These are phyloP conservation scores for Acronicta psi DNA, from an alignment of 2,888 invertebrate genomes.

Conservation along the genomic window DNA sequence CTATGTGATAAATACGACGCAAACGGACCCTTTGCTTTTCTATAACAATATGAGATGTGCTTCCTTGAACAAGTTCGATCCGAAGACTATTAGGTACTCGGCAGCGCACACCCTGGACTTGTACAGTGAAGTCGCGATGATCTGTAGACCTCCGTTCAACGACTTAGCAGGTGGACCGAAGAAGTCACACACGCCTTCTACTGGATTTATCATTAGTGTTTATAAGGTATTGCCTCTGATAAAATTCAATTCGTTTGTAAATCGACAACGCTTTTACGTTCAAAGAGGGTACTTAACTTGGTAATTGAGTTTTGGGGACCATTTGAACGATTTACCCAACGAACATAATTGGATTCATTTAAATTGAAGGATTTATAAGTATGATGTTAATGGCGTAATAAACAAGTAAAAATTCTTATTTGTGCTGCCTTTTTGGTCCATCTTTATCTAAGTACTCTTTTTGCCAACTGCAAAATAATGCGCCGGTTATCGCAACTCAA, in stretches of 20 bases:
- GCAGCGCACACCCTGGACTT: conserved; percentile 96
- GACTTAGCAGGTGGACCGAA: conserved; percentile 93
- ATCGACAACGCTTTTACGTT: background rate
- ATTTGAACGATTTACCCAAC: background rate
- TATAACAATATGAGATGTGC: conserved; percentile 95
- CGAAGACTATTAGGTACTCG: conserved; percentile 93
- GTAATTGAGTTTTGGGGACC: conserved; percentile 1
- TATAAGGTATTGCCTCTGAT: conserved; percentile 90
- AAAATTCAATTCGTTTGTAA: background rate
- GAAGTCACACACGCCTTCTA: conserved; percentile 93
- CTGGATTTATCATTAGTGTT: conserved; percentile 97
- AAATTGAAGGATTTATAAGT: too few relatives aligned
- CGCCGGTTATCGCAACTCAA: background rate
- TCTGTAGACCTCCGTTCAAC: conserved; percentile 95
- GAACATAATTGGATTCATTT: background rate
- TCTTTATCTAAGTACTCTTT: too few relatives aligned
- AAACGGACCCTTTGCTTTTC: conserved; percentile 95
- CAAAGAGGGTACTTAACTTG: background rate
- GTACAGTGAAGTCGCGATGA: conserved; percentile 97
- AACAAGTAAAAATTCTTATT: too few relatives aligned
- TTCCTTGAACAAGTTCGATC: conserved; percentile 95
- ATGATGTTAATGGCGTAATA: background rate
- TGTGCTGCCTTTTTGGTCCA: too few relatives aligned
- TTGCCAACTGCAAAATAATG: background rate
- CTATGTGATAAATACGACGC: conserved; percentile 96